These are phyloP conservation scores for Branchinecta sandiegonensis DNA, from an alignment of 2,888 invertebrate genomes.

Conservation along the genomic window DNA sequence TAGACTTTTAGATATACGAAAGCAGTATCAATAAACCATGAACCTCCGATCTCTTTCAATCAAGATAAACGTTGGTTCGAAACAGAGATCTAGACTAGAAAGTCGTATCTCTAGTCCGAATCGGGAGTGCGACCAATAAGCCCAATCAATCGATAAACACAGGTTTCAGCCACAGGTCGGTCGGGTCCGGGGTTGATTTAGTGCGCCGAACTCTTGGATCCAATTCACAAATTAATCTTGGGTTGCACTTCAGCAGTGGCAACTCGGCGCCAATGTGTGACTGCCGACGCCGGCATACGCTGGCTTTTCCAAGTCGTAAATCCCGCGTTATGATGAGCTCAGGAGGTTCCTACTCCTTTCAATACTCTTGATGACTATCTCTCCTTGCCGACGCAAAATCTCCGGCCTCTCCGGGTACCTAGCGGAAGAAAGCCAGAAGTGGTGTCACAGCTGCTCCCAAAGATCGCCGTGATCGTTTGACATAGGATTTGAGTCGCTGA, in stretches of 20 bases:
- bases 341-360: background rate
- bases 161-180: constrained; percentile 6
- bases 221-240: constrained; percentile 12
- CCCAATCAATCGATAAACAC: constrained; percentile 13
- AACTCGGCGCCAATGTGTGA: background rate
- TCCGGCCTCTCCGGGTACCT: too few relatives aligned
- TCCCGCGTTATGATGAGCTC: constrained; percentile 4
- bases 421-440: too few relatives aligned
- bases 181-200: background rate
- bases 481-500: too few relatives aligned
- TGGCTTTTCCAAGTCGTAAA: background rate
- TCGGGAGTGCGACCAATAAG: background rate
- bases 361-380: too few relatives aligned
- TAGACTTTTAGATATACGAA: too few relatives aligned
- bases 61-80: background rate
- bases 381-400: too few relatives aligned
- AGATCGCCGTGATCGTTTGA: too few relatives aligned
- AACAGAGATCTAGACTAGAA: background rate
- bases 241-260: constrained; percentile 7
- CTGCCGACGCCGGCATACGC: background rate
- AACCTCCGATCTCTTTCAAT: background rate
- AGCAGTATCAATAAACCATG: too few relatives aligned
- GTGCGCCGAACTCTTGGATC: background rate
- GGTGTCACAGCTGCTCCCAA: too few relatives aligned
- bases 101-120: too few relatives aligned